phyloP scores from a whole-genome alignment of 2,113 vertebrate species.

The Cairina moschata region DNA sequence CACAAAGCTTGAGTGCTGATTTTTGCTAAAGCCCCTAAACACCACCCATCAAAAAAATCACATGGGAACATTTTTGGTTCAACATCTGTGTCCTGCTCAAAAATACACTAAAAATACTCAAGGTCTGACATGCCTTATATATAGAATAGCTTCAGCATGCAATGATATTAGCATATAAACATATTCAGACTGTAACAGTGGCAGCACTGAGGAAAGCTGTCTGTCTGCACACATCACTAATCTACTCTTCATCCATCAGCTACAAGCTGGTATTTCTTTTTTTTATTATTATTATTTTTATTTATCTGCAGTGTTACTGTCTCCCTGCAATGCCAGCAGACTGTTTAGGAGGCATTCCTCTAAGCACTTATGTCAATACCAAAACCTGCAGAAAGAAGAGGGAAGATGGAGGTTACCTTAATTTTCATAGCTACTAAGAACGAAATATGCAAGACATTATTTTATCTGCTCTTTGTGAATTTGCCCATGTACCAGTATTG shows the following conservation, averaged over 20 bases:
- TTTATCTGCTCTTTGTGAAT: background rate
- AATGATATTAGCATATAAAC: background rate
- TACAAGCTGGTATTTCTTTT: background rate
- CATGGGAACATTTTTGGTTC: background rate
- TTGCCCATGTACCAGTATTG: background rate
- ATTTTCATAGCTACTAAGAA: background rate
- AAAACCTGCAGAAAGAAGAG: background rate
- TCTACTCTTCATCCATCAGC: background rate
- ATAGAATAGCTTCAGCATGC: background rate
- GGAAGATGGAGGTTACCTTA: background rate
- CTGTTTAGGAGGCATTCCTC: fast-evolving
- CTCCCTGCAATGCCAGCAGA: background rate
- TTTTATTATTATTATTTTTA: background rate
- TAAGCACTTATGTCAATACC: background rate
- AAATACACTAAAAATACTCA: background rate
- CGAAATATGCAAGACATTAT: background rate
- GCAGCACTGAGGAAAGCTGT: background rate
- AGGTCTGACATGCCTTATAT: background rate
- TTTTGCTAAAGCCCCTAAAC: background rate
- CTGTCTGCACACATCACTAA: background rate
- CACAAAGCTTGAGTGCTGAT: background rate
- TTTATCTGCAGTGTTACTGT: background rate
- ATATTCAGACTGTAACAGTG: background rate
- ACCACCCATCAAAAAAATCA: background rate
- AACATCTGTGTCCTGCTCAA: background rate